Evolutionary conservation across 2,888 invertebrate species (phyloP).

Genomic region (Patella depressa): DNA sequence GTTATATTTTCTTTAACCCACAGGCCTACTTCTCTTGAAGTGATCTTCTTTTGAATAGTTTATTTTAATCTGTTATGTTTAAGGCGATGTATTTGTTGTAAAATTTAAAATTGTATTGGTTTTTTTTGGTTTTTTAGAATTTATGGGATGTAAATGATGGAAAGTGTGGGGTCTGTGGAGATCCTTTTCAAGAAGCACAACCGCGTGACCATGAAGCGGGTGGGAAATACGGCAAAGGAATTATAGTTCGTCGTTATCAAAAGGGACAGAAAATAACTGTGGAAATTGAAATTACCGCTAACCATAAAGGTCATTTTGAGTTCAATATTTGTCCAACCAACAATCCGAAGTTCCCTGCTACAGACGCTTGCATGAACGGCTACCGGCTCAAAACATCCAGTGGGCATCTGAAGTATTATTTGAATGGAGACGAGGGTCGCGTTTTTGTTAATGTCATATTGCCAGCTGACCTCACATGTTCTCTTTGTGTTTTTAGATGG

Average conservation of each 20-base stretch:
- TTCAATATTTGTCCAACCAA: conserved; percentile 62
- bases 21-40: no score
- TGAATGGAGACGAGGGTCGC: neutral
- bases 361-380: neutral
- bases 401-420: neutral
- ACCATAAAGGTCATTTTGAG: conserved; percentile 65
- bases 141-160: conserved; percentile 74
- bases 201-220: conserved; percentile 64
- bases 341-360: conserved; percentile 22
- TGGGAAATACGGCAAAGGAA: conserved; percentile 67
- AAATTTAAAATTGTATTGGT: no score
- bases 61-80: no score
- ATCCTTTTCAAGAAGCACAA: conserved; percentile 77
- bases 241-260: conserved; percentile 62
- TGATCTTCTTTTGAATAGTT: no score
- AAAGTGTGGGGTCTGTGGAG: conserved; percentile 91
- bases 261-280: conserved; percentile 64
- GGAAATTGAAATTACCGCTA: conserved; percentile 66
- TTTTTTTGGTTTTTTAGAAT: conserved; percentile 43
- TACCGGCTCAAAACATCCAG: neutral
- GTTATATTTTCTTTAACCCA: no score
- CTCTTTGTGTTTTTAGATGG: neutral
- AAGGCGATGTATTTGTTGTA: no score
- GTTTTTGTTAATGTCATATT: neutral
- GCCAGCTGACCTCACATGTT: neutral